phyloP scores from a whole-genome alignment of 2,797 vertebrate species.

The Squalus acanthias region DNA sequence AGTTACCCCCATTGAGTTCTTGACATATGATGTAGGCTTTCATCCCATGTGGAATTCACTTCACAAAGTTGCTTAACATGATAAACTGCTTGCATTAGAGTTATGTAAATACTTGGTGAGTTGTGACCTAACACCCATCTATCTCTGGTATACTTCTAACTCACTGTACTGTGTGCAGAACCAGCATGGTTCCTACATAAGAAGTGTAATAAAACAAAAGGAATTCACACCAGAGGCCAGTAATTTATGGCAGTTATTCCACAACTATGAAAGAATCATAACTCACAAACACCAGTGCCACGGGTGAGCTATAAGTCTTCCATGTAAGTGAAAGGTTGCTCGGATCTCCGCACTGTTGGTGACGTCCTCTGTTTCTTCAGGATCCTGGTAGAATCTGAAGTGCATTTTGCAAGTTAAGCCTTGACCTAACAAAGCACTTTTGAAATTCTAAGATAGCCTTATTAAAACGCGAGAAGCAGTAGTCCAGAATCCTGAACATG shows the following conservation, averaged over 20 bases:
- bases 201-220: constrained; percentile 13
- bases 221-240: not conserved
- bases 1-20: not conserved
- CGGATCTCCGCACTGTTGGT: no score
- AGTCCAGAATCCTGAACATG: not conserved
- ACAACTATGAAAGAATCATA: constrained; percentile 1
- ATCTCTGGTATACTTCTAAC: not conserved
- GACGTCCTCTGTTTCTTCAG: not conserved
- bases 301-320: not conserved
- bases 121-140: not conserved
- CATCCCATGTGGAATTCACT: not conserved
- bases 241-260: not conserved
- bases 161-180: not conserved
- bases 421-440: not conserved
- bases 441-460: not conserved
- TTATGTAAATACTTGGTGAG: not conserved
- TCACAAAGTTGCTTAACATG: not conserved
- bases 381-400: not conserved
- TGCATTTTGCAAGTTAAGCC: not conserved
- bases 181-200: not conserved
- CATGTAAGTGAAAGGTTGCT: not conserved
- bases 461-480: not conserved
- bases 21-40: not conserved
- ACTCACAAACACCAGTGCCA: not conserved
- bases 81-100: not conserved